Evolutionary conservation across 2,888 invertebrate species (phyloP).

Genomic region (Amiota minor): DNA sequence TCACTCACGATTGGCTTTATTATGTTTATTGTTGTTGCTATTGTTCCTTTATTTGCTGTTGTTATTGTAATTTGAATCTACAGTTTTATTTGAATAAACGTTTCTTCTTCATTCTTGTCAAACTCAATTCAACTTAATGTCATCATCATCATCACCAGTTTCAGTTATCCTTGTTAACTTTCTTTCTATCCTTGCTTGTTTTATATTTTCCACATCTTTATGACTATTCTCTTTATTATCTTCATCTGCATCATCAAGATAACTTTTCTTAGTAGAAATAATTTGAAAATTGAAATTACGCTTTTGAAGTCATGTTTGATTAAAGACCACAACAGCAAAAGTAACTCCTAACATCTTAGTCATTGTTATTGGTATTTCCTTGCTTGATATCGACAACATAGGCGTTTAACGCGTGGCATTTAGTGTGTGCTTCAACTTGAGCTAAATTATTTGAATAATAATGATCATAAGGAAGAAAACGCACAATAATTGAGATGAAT

Average conservation of each 20-base stretch:
- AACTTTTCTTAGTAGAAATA: conserved; percentile 59
- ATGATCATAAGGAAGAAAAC: background rate
- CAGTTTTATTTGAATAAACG: conserved; percentile 38
- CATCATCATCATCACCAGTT: background rate
- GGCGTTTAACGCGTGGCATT: background rate
- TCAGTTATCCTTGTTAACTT: no score
- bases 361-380: background rate
- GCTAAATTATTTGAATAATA: background rate
- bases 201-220: background rate
- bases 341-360: no score
- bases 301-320: conserved; percentile 45
- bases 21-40: conserved; percentile 47
- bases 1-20: conserved; percentile 65
- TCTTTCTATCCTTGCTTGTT: no score
- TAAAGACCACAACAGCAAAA: conserved; percentile 7
- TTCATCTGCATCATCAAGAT: conserved; percentile 34
- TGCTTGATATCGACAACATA: background rate
- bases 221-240: conserved; percentile 38
- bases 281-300: conserved; percentile 61
- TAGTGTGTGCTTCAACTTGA: conserved; percentile 3
- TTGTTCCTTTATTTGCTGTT: conserved; percentile 45
- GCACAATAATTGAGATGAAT: background rate
- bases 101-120: conserved; percentile 7
- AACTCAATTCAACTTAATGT: conserved; percentile 30
- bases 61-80: conserved; percentile 33